Base-by-base conservation (phyloP, 1,140 invertebrate genomes). In the Ridgeia piscesae region DNA sequence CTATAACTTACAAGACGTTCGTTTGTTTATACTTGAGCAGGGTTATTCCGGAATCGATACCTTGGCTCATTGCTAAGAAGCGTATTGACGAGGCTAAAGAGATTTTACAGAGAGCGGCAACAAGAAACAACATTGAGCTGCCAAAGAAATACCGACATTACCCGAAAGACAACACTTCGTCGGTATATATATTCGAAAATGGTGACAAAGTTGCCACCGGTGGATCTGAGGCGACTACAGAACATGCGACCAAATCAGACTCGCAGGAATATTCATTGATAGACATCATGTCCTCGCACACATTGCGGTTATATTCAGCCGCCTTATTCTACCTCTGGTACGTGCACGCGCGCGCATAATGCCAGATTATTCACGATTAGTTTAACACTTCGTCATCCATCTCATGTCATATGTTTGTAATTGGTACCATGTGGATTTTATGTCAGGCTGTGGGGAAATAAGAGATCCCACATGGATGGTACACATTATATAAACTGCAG, bases 1-100 rank as follows among this genome's bases (percentile, higher is more conserved):
- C 42, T 6, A 11, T 42, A 42, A 77, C 27, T 27, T 77, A 77
- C 58, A 77, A 21, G 27, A 31, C 27, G 27, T 50, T n/a, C 8
- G 8, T 50, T 50, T 77, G 27, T 77, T 77, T 31, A 0, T 21
- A 77, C 27, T 27, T 77, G 27, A 77, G 27, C 35, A 92, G 93
- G 92, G n/a, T 42, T 31, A 35, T 93, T 6, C 93, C 94, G 6
- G 94, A 94, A 88, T 94, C 93, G 1, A 92, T 94, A 33, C 91
- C 92, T 35, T 94, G 94, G 94, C 91, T 94, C 11, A 58, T 93
- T 35, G 92, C 93, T 21, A 93, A 94, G 35, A 92, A 92, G 11
- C 88, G 92, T 34, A 91, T 91, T 77, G 92, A 94, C 35, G 93
- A 94, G 92, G 94, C 93, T n/a, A 91, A 90, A 33, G 33, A 92